These are phyloP conservation scores for Bombus vancouverensis DNA, from an alignment of 1,140 invertebrate species.

Conservation along the genomic window DNA sequence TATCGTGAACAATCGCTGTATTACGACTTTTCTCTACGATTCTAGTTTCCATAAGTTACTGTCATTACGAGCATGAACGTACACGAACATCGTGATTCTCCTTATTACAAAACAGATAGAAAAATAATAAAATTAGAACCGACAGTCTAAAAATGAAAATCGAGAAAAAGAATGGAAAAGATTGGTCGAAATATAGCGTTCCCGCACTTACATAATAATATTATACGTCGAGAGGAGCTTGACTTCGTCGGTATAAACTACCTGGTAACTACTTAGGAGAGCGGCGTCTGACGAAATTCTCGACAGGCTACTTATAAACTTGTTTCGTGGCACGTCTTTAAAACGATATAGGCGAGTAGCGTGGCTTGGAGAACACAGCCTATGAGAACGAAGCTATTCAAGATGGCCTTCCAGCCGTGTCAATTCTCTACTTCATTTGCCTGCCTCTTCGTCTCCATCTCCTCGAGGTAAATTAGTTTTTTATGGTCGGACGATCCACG, in stretches of 20 bases:
- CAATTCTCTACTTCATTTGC: conserved; percentile 54
- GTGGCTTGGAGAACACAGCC: conserved; percentile 30
- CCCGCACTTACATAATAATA: conserved; percentile 76
- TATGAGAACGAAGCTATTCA: conserved; percentile 53
- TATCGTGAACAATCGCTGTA: neutral
- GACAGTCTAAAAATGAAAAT: neutral
- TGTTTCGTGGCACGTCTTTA: conserved; percentile 80
- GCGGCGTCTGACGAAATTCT: conserved; percentile 76
- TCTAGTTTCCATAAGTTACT: neutral
- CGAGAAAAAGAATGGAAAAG: neutral
- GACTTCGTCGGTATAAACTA: conserved; percentile 78
- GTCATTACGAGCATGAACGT: too few species aligned
- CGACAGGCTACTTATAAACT: conserved; percentile 80
- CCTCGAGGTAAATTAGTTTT: conserved; percentile 68
- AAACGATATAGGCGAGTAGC: conserved; percentile 74
- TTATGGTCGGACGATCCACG: conserved; percentile 67
- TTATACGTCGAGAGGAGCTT: conserved; percentile 70
- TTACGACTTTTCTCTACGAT: neutral
- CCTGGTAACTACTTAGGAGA: conserved; percentile 79
- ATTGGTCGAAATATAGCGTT: conserved; percentile 58
- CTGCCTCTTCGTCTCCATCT: conserved; percentile 44
- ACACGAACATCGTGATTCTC: too few species aligned
- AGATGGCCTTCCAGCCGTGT: conserved; percentile 63
- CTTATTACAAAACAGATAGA: too few species aligned
- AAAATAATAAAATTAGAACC: neutral